These are phyloP conservation scores for Hippocampus zosterae DNA, from an alignment of 2,113 vertebrate genomes.

Conservation along the genomic window DNA sequence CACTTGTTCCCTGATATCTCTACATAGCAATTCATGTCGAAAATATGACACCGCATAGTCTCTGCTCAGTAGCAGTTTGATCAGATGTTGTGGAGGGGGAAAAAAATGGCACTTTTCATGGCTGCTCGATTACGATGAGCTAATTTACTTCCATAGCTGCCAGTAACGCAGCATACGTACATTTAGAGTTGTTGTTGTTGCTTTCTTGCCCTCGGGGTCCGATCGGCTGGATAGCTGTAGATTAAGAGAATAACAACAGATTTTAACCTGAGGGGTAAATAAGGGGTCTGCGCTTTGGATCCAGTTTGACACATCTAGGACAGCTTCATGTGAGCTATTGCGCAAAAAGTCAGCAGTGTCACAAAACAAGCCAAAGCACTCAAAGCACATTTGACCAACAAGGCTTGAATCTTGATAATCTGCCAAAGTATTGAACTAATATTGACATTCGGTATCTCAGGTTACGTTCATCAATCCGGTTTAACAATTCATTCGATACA, in stretches of 20 bases:
- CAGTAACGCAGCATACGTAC: slow-evolving; percentile 1
- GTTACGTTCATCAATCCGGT: not conserved
- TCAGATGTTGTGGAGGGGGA: slow-evolving; percentile 14
- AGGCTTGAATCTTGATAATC: not conserved
- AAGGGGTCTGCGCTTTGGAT: not conserved
- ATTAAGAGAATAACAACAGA: slow-evolving; percentile 20
- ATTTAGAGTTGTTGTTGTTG: slow-evolving; percentile 1
- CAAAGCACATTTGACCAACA: not conserved
- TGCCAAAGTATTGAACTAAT: not conserved
- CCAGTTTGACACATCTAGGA: slow-evolving; percentile 4
- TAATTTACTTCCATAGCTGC: slow-evolving; percentile 6
- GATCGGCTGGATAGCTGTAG: not conserved
- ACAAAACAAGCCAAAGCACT: not conserved
- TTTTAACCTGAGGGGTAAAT: slow-evolving; percentile 1
- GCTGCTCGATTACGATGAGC: slow-evolving; percentile 20
- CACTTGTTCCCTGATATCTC: slow-evolving; percentile 8
- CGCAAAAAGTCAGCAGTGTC: not conserved
- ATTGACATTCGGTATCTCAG: not conserved
- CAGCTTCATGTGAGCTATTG: not conserved
- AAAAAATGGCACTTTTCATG: slow-evolving; percentile 11
- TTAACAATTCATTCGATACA: too few relatives aligned
- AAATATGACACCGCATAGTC: not conserved
- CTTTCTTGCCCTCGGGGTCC: not conserved
- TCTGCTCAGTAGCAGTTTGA: slow-evolving; percentile 3
- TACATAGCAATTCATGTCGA: slow-evolving; percentile 15